Percentiles rank a stretch among this genome's conserved stretches.
Conservation (phyloP, 2,113 vertebrate genomes). For the Sapayoa aenigma region DNA sequence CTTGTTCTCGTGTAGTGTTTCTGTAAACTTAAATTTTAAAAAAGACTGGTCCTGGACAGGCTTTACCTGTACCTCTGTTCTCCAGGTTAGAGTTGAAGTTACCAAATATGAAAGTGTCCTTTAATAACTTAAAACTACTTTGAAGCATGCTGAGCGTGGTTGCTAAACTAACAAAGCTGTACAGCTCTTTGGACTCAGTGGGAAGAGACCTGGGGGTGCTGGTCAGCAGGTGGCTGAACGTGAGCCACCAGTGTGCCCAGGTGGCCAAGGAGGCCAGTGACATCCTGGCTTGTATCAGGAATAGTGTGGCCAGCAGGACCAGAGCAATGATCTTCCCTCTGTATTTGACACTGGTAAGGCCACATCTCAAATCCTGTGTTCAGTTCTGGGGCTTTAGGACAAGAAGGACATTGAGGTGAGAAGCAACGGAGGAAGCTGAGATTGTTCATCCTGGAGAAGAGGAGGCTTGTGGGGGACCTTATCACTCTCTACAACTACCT, state of each 20-base stretch:
- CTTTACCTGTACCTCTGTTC: background rate
- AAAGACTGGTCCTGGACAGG: background rate
- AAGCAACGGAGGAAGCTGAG: background rate
- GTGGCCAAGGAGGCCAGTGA: background rate
- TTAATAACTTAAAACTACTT: background rate
- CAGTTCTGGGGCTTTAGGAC: background rate
- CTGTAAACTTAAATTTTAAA: background rate
- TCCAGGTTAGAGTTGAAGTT: background rate
- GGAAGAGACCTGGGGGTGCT: background rate
- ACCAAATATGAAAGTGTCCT: background rate
- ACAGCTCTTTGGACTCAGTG: background rate
- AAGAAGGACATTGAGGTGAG: background rate
- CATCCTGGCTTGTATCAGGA: background rate
- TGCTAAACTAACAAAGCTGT: background rate
- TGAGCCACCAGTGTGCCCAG: background rate
- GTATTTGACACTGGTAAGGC: background rate
- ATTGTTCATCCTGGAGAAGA: background rate
- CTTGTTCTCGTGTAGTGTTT: background rate
- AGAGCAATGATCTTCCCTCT: background rate
- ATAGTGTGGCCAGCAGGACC: background rate
- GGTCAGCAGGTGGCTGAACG: background rate
- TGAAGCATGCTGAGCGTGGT: background rate
- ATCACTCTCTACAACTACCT: background rate
- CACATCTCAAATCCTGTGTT: background rate
- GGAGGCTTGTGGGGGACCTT: background rate